Conservation (phyloP, 2,888 invertebrate genomes). For the Drosophila atroscutellata region DNA sequence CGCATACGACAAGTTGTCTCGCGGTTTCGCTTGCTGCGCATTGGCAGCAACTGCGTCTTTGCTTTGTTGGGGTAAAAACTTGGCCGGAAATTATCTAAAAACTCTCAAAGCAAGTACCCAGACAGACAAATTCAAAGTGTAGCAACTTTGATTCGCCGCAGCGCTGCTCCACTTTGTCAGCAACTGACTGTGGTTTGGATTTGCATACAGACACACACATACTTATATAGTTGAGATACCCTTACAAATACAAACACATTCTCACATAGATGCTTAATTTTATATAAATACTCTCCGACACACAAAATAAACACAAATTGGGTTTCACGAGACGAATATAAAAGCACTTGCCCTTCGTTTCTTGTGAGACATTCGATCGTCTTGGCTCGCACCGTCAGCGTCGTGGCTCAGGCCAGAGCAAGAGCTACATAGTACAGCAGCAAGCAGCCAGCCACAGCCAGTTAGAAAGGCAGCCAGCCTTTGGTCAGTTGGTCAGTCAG, state of each 20-base stretch:
- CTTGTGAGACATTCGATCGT: slow-evolving; percentile 84
- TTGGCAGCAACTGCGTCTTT: slow-evolving; percentile 65
- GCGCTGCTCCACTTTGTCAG: slow-evolving; percentile 68
- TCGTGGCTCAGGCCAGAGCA: slow-evolving; percentile 54
- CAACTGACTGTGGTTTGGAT: slow-evolving; percentile 43
- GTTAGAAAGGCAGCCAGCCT: slow-evolving; percentile 40
- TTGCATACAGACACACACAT: slow-evolving; percentile 32
- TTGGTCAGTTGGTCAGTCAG: slow-evolving; percentile 66
- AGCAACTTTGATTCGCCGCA: slow-evolving; percentile 75
- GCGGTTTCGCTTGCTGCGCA: slow-evolving; percentile 63
- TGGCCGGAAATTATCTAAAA: slow-evolving; percentile 73
- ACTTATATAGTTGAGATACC: slow-evolving; percentile 64
- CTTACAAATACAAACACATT: slow-evolving; percentile 11
- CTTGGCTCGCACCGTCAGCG: slow-evolving; percentile 67
- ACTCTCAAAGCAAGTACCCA: slow-evolving; percentile 33
- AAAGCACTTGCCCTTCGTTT: slow-evolving; percentile 82
- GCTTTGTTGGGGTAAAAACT: slow-evolving; percentile 69
- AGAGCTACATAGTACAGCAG: slow-evolving; percentile 33
- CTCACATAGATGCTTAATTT: slow-evolving; percentile 38
- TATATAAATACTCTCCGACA: slow-evolving; percentile 46
- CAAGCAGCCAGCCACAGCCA: slow-evolving; percentile 39
- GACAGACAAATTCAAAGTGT: slow-evolving; percentile 18
- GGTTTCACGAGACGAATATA: slow-evolving; percentile 72
- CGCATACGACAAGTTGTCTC: slow-evolving; percentile 72
- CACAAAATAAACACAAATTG: slow-evolving; percentile 37